Evolutionary conservation across 2,888 invertebrate species (phyloP), one percentile per base, ranked within the genome.

Genomic region (Dolichomitus sp.): DNA sequence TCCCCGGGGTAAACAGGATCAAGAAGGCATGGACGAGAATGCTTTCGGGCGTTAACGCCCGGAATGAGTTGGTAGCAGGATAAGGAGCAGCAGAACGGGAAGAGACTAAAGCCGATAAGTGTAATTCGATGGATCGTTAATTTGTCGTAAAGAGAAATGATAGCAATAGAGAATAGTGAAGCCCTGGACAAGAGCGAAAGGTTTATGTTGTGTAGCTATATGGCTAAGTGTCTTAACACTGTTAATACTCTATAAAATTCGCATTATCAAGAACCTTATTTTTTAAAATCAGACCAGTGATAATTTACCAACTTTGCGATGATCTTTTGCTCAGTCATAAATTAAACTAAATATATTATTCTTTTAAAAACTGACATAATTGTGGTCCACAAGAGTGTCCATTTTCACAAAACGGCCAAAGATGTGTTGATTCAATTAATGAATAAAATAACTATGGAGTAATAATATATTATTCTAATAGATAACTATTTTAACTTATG

Each of bases 1-100:
- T 59, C 59, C 59, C 59, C 59, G 59, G 30, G 59, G 59, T 59
- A 59, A 59, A 59, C 33, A 59, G 59, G 59, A 33, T 59, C 59
- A 14, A 6, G 33, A 14, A 6, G 33, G 9, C 33, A 33, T 33
- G 33, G 33, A 7, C 12, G 40, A 37, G 37, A 61, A 61, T 61
- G 19, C 19, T 61, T 19, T 61, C 2, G 61, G 17, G 17, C 61
- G 61, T 61, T 61, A 61, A 37, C 19, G 19, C 7, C 61, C 37
- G 5, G 33, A 61, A 61, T 37, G 33, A 9, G 30, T 12, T n/a
- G 33, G 17, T n/a, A 17, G 40, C 37, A 9, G 19, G 19, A 9
- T 37, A 9, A 61, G 12, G 40, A 40, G 37, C 19, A 37, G 19
- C 19, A 40, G 17, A 61, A 61, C 40, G 40, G 40, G 17, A 37